Evolutionary conservation across 2,113 vertebrate species (phyloP), one percentile per base, ranked within the genome.

Genomic region (Takifugu flavidus): DNA sequence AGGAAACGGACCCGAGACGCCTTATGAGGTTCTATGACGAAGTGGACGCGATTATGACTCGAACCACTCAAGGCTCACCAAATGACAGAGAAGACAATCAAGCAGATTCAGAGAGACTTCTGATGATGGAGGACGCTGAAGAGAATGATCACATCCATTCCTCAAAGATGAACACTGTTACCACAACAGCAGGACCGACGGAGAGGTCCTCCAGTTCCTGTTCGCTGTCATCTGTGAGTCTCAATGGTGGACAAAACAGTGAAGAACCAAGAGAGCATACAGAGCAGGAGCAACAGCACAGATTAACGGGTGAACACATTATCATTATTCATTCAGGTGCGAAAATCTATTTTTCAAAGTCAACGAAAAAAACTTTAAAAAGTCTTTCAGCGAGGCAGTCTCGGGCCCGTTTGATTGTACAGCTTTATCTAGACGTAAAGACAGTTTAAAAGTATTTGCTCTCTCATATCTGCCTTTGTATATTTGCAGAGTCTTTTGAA

Each of bases 21-120:
- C 87, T 92, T 65, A 94, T 94, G 91, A 91, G 86, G 78, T 94
- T 94, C 88, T 96, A 95, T 0, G 88, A 93, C 15, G 93, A 96
- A 85, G 89, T 92, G 65, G 92, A 94, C n/a, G 88, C 80, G 56
- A 92, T 95, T 53, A 84, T 94, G 88, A 92, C 74, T 25, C 88
- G 79, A 56, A 54, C 70, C 0, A 44, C n/a, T 0, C 75, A 60
- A 0, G 72, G 77, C 8, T 75, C 78, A 1, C 51, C 55, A 0
- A 15, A 7, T 1, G 44, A 66, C 25, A 10, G 44, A 0, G 49
- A 53, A 34, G 73, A 86, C 25, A 34, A 71, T 4, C 64, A 56
- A 1, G 34, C 14, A 1, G 54, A 82, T 25, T 51, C 67, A 4
- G 55, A 26, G 0, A 1, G 51, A 15, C 53, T 63, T 0, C 0